Percentiles rank a stretch among this genome's conserved stretches.
Conservation (phyloP, 2,888 invertebrate genomes). For the Trilocha varians region DNA sequence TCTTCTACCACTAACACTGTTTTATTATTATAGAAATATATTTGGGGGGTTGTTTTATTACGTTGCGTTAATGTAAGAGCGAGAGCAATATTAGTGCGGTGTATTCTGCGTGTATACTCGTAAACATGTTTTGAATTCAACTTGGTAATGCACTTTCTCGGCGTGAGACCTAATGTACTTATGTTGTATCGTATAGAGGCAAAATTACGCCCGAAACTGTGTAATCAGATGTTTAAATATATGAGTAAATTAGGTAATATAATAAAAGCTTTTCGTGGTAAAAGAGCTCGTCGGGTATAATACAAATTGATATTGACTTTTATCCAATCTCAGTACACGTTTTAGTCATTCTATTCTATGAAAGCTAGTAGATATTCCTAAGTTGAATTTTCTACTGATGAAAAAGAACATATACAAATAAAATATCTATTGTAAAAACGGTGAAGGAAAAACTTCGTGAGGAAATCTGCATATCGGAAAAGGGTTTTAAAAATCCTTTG, state of each 20-base stretch:
- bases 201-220: neutral
- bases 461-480: too few relatives aligned
- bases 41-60: slow-evolving; percentile 3
- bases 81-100: neutral
- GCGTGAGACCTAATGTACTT: neutral
- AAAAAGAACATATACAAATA: too few relatives aligned
- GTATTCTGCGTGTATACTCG: neutral
- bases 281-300: neutral
- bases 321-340: slow-evolving; percentile 1
- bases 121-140: neutral
- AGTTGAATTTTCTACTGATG: too few relatives aligned
- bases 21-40: slow-evolving; percentile 10
- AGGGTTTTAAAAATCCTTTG: too few relatives aligned
- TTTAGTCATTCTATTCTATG: too few relatives aligned
- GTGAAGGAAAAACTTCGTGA: too few relatives aligned
- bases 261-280: neutral
- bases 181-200: neutral
- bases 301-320: slow-evolving; percentile 3
- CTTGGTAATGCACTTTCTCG: neutral
- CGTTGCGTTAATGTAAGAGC: slow-evolving; percentile 1
- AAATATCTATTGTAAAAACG: too few relatives aligned
- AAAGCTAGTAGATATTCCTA: too few relatives aligned
- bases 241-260: slow-evolving; percentile 1
- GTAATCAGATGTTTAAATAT: neutral
- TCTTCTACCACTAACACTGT: slow-evolving; percentile 16